phyloP scores from a whole-genome alignment of 1,140 invertebrate genomes.

The Diorhabda elongata region DNA sequence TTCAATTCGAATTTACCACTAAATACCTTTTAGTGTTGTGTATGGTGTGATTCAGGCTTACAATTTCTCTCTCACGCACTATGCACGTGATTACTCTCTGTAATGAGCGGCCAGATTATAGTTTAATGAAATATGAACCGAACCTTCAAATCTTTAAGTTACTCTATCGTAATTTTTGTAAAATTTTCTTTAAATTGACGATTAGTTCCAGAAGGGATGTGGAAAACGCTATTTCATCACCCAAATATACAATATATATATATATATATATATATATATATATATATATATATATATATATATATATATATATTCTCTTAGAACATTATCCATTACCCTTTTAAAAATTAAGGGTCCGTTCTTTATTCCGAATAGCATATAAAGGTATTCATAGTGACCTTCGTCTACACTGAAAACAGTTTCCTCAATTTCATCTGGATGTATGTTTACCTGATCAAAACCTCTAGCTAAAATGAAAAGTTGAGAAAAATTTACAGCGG shows the following conservation, averaged over 20 bases:
- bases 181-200: background rate
- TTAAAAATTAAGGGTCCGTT: constrained; percentile 9
- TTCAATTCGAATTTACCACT: no score
- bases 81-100: no score
- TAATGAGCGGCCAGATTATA: no score
- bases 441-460: no score
- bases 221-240: background rate
- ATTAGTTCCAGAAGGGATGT: background rate
- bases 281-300: no score
- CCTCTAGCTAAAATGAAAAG: no score
- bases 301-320: constrained; percentile 1
- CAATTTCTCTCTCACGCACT: no score
- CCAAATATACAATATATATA: background rate
- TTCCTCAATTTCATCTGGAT: background rate
- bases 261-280: no score
- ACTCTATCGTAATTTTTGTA: background rate
- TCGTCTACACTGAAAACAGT: constrained; percentile 7
- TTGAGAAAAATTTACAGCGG: no score
- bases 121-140: no score
- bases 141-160: background rate
- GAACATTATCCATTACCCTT: constrained; percentile 8
- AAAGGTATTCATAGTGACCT: constrained; percentile 8
- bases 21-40: no score
- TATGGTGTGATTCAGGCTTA: no score
- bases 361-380: constrained; percentile 7